Base-by-base conservation (phyloP, 2,113 vertebrate genomes). In the Sinosuthora webbiana region DNA sequence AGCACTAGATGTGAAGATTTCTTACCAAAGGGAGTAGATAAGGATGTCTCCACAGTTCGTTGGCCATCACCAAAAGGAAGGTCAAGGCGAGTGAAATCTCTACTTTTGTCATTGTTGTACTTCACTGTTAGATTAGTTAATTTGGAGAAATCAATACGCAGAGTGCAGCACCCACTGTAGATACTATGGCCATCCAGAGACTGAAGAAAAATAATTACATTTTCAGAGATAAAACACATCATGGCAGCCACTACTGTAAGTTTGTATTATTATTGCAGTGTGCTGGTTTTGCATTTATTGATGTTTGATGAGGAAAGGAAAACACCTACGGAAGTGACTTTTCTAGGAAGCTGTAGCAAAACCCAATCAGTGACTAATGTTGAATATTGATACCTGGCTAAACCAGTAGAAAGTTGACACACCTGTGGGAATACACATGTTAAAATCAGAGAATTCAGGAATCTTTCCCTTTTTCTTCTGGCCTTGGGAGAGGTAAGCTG, bases 91-190 rank as follows among this genome's bases (percentile, higher is more conserved):
- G 99, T 99, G 94, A 99, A 99, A 89, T 99, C 99, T 97, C 98
- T 97, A 33, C 98, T 99, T 97, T 98, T 99, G 59, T 98, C 98
- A 82, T 98, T 99, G 97, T 99, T 99, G 85, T 99, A 99, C 88
- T 98, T 99, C 89, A 99, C 96, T 18, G 97, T 98, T 95, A 99
- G 98, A 93, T 90, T 98, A 95, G 89, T 95, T 93, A 99, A 96
- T 93, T 95, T 99, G 89, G 98, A 99, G 97, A 98, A 99, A 83
- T 98, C 98, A 91, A 99, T 93, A 60, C 31, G 98, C 78, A 99
- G 96, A 70, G 98, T 98, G 83, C 98, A 99, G 97, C 98, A 98
- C 7, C 94, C 96, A 92, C 86, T 92, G 83, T 98, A 99, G 94
- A 99, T 98, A 96, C 96, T 98, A 77, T 98, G 98, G 74, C 98